Conservation (phyloP, 2,888 invertebrate genomes). For the Brachyptera risi region DNA sequence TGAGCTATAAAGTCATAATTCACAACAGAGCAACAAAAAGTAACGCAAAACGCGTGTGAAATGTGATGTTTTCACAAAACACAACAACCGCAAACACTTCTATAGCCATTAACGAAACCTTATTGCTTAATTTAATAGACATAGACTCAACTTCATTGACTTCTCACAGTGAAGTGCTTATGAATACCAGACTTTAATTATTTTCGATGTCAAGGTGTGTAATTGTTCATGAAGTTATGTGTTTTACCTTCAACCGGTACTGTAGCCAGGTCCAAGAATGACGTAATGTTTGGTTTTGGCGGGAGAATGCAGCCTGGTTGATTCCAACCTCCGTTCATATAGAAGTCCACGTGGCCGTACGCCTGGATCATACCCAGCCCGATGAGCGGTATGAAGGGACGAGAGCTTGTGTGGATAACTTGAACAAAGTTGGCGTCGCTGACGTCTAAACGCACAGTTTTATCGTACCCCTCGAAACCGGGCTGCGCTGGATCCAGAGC, state of each 20-base stretch:
- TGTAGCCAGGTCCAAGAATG: not conserved
- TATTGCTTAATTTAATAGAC: not conserved
- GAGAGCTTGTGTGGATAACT: conserved; percentile 58
- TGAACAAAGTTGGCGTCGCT: conserved; percentile 58
- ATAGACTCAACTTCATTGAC: not conserved
- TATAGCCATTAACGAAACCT: not conserved
- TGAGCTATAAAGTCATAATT: no score
- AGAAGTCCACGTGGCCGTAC: conserved; percentile 60
- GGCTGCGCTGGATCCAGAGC: conserved; percentile 63
- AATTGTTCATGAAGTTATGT: no score
- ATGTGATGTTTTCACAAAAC: no score
- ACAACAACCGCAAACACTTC: not conserved
- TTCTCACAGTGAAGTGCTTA: no score
- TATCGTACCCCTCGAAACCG: conserved; percentile 50
- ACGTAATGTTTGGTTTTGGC: not conserved
- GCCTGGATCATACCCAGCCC: conserved; percentile 56
- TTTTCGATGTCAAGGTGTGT: no score
- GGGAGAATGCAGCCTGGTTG: conserved; percentile 64
- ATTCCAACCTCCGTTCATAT: conserved; percentile 62
- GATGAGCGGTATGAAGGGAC: conserved; percentile 49
- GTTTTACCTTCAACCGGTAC: conserved; percentile 22
- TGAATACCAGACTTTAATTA: no score
- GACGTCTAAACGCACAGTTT: conserved; percentile 50
- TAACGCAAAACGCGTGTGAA: no score
- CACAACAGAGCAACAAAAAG: no score